Base-by-base conservation (phyloP, 2,113 vertebrate genomes). In the Colaptes auratus region DNA sequence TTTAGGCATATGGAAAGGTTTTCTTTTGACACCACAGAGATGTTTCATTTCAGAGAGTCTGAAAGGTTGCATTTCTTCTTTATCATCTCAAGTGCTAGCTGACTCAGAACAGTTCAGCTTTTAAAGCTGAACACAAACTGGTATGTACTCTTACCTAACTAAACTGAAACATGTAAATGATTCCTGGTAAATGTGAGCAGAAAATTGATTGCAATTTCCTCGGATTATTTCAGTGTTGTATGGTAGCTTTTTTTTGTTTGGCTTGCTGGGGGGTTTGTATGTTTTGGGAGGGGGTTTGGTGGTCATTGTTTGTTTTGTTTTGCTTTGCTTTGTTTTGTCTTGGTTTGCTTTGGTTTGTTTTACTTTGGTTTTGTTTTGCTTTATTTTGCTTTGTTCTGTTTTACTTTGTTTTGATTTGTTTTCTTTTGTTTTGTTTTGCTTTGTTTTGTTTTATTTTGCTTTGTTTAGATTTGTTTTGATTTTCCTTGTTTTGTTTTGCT, bases 1-100 rank as follows among this genome's bases (percentile, higher is more conserved):
- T 93, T 91, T 95, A 93, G 88, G 90, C 96, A 96, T 96, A 96
- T 96, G 96, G 90, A 72, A 94, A 84, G 82, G 69, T 96, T 96
- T 95, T 94, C 93, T 95, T 96, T 96, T 96, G 92, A 96, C 93
- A 96, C 86, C 31, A 46, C 10, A 72, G 92, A 92, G 80, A 96
- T 84, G 61, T 90, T 95, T 96, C 23, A 94, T 92, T 96, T 92
- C 88, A 5, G 73, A 95, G 60, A 83, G 88, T 90, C 83, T 67
- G 90, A 93, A 95, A 92, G 69, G 92, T 42, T 83, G n/a, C 65
- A 78, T 81, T 93, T 85, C 84, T 79, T 91, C 35, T 90, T 86
- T 88, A 94, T 89, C 75, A 50, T 88, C 76, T 90, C 80, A 71
- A 75, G 44, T 84, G 94, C 83, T 92, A 94, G 94, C 95, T 83